Base-by-base conservation (phyloP, 2,888 invertebrate genomes). In the Lithophane semibrunnea region DNA sequence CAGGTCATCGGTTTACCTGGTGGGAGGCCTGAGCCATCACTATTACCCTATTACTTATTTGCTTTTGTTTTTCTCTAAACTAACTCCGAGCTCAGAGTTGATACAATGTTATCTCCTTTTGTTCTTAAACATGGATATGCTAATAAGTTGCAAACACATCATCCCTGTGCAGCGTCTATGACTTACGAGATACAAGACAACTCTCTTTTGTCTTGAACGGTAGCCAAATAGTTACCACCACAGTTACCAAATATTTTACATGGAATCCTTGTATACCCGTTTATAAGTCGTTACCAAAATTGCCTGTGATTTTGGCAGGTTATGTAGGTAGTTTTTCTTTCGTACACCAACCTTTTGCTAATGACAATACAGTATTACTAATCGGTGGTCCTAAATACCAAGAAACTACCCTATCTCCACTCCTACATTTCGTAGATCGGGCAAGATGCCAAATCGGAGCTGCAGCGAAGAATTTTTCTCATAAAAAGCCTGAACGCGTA, bases 401-500 rank as follows among this genome's bases (percentile, higher is more conserved):
- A 66, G 75, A 60, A 66, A 82, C 47, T 3, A 61, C 61, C n/a
- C 24, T 44, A 76, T 76, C 42, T 63, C 54, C 54, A 56, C 24
- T 49, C n/a, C 16, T 18, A 13, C 13, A 47, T 24, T 44, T 58
- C 16, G 5, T 7, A 56, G 29, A 67, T 16, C 37, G 68, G 83
- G 68, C 44, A 64, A 47, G 24, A 2, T 24, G 58, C 83, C 63
- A 68, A 68, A 68, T 44, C n/a, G 49, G 4, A 37, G 37, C 21
- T 68, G 77, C 77, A 79, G 37, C 47, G 54, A 49, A 79, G 5
- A 76, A 21, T 18, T 56, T 66, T 66, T 76, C 29, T 49, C 49
- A 44, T 70, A 65, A 56, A 66, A 82, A 56, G 42, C 49, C 49
- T 49, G 16, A 77, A 61, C 44, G 21, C 37, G 21, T n/a, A 74